Evolutionary conservation across 2,888 invertebrate species (phyloP), one percentile per base, ranked within the genome.

Genomic region (Alviniconcha strummeri): DNA sequence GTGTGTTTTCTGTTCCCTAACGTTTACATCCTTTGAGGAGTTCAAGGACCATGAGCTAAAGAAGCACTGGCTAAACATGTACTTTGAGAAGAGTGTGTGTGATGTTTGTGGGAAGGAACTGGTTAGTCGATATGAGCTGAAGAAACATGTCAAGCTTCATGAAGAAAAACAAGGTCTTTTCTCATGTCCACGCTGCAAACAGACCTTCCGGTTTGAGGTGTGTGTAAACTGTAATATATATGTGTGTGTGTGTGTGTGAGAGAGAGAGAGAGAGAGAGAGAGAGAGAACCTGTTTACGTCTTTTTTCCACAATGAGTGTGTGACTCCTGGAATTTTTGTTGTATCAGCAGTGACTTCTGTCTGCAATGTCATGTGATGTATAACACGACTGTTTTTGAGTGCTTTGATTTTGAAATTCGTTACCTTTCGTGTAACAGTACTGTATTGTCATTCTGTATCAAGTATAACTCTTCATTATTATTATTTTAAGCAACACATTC

Each of bases 71-170:
- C 64, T 78, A 64, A 78, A 78, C 52, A 52, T 56, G 55, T 69
- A 80, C 55, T 71, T 71, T 80, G 80, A 80, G n/a, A 80, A 80
- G 71, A 71, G 64, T 67, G 55, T 80, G 80, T 80, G 80, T n/a
- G 80, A 80, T 2, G 56, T 80, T n/a, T 80, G 80, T 55, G 80
- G 80, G 19, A 80, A 80, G 36, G 69, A 19, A 69, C 54, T 80
- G 60, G 69, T 80, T 9, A 71, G 69, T 11, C 69, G 71, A 11
- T 56, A 80, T 54, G 54, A 69, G 69, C 64, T 80, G n/a, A 17
- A 71, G 71, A 71, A 80, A 11, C 80, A 80, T 55, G 17, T 80
- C 80, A 80, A 80, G 17, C 80, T 80, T 55, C 80, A 80, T 9
- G 69, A 55, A 19, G 80, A 80, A 36, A 71, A 54, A 52, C 69